These are phyloP conservation scores for Xerus rutilus DNA, from an alignment of 2,797 vertebrate species.

Conservation along the genomic window DNA sequence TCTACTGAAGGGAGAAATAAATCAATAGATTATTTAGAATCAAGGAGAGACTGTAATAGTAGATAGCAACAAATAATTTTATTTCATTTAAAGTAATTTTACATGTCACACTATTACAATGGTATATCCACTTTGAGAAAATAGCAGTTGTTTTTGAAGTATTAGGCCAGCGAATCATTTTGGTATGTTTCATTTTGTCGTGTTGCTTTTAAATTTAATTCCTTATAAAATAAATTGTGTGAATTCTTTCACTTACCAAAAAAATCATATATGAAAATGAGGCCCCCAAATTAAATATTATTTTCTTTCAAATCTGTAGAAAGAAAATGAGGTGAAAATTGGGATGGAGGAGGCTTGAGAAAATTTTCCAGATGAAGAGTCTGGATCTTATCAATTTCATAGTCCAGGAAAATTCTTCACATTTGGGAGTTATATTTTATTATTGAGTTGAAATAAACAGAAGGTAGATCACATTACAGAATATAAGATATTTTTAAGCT, in stretches of 20 bases:
- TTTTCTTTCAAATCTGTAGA: slow-evolving; percentile 61
- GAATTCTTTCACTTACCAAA: slow-evolving; percentile 14
- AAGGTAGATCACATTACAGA: slow-evolving; percentile 32
- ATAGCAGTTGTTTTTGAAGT: slow-evolving; percentile 40
- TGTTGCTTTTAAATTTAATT: not conserved
- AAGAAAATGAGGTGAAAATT: not conserved
- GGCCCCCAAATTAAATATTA: not conserved
- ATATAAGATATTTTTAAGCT: slow-evolving; percentile 4
- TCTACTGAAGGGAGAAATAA: slow-evolving; percentile 56
- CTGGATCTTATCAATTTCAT: slow-evolving; percentile 53
- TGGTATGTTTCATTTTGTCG: not conserved
- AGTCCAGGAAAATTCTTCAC: slow-evolving; percentile 51
- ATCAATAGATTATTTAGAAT: slow-evolving; percentile 64
- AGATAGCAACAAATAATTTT: slow-evolving; percentile 61
- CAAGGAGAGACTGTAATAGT: not conserved
- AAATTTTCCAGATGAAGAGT: slow-evolving; percentile 47
- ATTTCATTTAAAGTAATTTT: slow-evolving; percentile 72
- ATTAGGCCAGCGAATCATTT: slow-evolving; percentile 32
- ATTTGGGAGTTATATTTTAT: slow-evolving; percentile 68
- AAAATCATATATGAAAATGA: not conserved
- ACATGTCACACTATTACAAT: slow-evolving; percentile 42
- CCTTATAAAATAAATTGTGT: not conserved
- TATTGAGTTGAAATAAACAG: slow-evolving; percentile 71
- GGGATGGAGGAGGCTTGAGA: not conserved
- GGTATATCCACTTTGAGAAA: slow-evolving; percentile 34